These are phyloP conservation scores for Acanthosepion esculentum DNA, from an alignment of 2,888 invertebrate genomes.

Conservation along the genomic window DNA sequence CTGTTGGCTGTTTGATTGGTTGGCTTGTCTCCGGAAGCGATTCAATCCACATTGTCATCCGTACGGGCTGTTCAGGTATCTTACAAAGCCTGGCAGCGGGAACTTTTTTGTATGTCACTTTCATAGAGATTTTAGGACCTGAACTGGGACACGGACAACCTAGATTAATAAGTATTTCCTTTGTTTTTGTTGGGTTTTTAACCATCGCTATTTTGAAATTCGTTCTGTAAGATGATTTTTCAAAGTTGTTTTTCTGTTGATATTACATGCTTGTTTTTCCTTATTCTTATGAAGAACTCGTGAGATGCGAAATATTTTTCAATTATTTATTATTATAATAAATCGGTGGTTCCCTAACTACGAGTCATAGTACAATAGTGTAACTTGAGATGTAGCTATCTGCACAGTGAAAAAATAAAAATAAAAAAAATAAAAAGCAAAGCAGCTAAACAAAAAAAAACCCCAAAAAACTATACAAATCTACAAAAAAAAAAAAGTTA, in stretches of 20 bases:
- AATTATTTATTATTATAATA: too few species aligned
- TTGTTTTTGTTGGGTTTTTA: not conserved
- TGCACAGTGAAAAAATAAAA: too few species aligned
- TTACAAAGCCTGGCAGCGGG: slow-evolving; percentile 89
- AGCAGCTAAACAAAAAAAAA: too few species aligned
- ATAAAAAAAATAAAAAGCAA: too few species aligned
- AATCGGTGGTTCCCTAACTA: too few species aligned
- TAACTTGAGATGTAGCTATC: too few species aligned
- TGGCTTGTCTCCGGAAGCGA: slow-evolving; percentile 49
- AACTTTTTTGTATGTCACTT: slow-evolving; percentile 92
- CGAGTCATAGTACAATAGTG: too few species aligned
- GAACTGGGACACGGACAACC: not conserved
- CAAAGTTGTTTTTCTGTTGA: not conserved
- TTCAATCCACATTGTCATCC: not conserved
- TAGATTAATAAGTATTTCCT: not conserved
- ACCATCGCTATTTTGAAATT: not conserved
- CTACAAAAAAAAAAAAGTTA: too few species aligned
- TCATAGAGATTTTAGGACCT: slow-evolving; percentile 87
- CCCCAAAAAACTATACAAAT: too few species aligned
- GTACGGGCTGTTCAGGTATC: slow-evolving; percentile 67
- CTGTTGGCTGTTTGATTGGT: slow-evolving; percentile 50
- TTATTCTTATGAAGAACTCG: too few species aligned
- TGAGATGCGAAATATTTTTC: too few species aligned
- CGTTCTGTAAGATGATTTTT: not conserved
- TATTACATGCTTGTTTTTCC: not conserved